Evolutionary conservation across 2,113 vertebrate genomes (phyloP), one percentile per base, ranked within the genome.

Genomic region (Papio anubis): DNA sequence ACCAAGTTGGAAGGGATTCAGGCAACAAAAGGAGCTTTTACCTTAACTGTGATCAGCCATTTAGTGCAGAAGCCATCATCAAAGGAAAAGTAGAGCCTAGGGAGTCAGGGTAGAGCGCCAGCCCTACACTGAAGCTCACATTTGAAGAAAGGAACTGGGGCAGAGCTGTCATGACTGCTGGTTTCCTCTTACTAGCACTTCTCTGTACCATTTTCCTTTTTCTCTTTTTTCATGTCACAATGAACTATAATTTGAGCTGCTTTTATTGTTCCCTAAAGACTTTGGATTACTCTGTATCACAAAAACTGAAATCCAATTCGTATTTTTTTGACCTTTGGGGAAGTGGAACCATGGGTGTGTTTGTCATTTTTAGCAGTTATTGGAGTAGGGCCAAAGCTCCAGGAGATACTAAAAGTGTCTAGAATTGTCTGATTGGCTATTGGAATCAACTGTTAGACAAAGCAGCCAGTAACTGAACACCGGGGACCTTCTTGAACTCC

Each of bases 271-370:
- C 82, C 85, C 90, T 32, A 35, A 87, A 92, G 97, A 92, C 91
- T 95, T 38, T 21, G 61, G 78, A 88, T 82, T 83, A 88, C 76
- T 84, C 94, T 93, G 50, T 86, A 70, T 97, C 95, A 95, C 88
- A 96, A 92, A 96, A 89, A 59, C 94, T 79, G 93, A 97, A 97
- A 96, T 89, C 95, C 93, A 96, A 76, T 50, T 94, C 32, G 2
- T n/a, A 30, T 43, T 64, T 80, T 80, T 81, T 50, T 64, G 40
- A 82, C 66, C 95, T 82, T 95, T 57, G 8, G 94, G 76, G 90
- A 97, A 70, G 84, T 75, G 76, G 92, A 78, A 30, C 94, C 94
- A 25, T n/a, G 82, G 97, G 92, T 78, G 94, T 78, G 80, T 93
- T 85, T 92, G 96, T 97, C 97, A 87, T 89, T 95, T 97, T 91